phyloP scores from a whole-genome alignment of 2,888 invertebrate species.

The Thumatha senex region DNA sequence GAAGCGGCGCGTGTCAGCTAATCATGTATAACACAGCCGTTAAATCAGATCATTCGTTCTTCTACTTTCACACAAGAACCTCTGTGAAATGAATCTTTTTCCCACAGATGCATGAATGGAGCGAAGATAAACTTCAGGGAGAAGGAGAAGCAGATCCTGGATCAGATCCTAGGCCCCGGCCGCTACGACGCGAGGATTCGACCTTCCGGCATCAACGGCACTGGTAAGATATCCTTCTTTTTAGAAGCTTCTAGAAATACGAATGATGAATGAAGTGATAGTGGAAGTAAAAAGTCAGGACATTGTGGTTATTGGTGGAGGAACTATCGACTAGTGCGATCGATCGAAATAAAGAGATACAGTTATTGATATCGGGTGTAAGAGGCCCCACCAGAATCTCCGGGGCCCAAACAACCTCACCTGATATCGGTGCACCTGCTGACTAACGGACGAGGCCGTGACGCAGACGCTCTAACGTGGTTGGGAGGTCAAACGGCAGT shows the following conservation, averaged over 20 bases:
- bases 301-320: background rate
- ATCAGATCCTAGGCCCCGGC: conserved; percentile 95
- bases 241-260: background rate
- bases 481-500: too few relatives aligned
- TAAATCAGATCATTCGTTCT: too few relatives aligned
- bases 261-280: conserved; percentile 22
- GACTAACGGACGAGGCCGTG: too few relatives aligned
- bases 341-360: background rate
- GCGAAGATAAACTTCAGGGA: conserved; percentile 94
- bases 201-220: conserved; percentile 96
- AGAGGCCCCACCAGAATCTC: too few relatives aligned
- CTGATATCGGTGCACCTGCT: too few relatives aligned
- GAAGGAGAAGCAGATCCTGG: conserved; percentile 97
- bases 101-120: conserved; percentile 88
- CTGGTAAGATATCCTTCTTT: conserved; percentile 86
- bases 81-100: background rate
- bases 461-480: too few relatives aligned
- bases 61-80: too few relatives aligned
- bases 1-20: too few relatives aligned
- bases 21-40: too few relatives aligned
- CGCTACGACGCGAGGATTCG: conserved; percentile 96
- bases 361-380: too few relatives aligned
- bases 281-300: background rate
- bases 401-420: too few relatives aligned
- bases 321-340: background rate